A percentile compares a stretch with the other conserved stretches of the same genome.
Conservation (phyloP, 2,888 invertebrate genomes). For the Oligia strigilis region DNA sequence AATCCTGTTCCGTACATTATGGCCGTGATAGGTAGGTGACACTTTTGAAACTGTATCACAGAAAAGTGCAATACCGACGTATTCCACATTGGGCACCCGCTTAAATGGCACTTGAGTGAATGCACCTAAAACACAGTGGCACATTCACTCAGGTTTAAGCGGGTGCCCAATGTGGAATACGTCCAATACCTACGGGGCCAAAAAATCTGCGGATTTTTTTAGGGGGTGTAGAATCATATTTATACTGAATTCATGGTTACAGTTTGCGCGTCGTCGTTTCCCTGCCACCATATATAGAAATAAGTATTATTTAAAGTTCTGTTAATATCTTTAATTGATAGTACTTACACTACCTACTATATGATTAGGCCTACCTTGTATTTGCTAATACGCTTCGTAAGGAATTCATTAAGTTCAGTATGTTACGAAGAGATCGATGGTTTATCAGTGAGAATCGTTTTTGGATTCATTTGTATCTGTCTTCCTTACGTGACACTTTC, state of each 20-base stretch:
- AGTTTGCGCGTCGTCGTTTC: too few species aligned
- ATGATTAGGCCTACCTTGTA: background rate
- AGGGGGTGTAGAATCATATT: too few species aligned
- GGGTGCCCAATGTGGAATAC: too few species aligned
- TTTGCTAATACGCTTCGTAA: conserved; percentile 30
- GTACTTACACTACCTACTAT: background rate
- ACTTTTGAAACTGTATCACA: too few species aligned
- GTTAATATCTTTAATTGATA: background rate
- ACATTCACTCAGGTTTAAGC: too few species aligned
- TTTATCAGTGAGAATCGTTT: conserved; percentile 65
- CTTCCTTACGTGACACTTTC: conserved; percentile 61
- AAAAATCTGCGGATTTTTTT: too few species aligned
- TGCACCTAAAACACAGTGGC: too few species aligned
- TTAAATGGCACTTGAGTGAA: too few species aligned
- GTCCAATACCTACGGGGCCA: too few species aligned
- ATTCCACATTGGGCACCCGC: too few species aligned
- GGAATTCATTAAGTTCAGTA: conserved; percentile 45
- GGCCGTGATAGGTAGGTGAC: background rate
- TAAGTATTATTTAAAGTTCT: background rate
- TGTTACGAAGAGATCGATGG: conserved; percentile 55
- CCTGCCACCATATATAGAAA: background rate
- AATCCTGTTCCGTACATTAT: background rate
- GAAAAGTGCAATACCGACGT: too few species aligned
- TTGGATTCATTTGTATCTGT: conserved; percentile 71
- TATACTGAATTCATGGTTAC: too few species aligned